Conservation (phyloP, 2,797 vertebrate species). For the Pogoniulus pusillus region DNA sequence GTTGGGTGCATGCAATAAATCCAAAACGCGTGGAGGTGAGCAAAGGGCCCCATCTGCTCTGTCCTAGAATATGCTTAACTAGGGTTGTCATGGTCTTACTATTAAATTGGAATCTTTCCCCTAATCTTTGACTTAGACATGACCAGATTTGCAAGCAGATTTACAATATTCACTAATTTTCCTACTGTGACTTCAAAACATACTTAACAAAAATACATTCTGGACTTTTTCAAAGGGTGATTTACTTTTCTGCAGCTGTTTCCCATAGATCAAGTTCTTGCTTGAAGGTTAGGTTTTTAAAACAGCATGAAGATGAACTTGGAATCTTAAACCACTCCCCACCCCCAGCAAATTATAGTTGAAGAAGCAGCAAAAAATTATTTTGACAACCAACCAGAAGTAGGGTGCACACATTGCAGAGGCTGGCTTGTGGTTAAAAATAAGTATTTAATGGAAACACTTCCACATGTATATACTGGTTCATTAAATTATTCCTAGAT, state of each 20-base stretch:
- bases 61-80: slow-evolving; percentile 71
- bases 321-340: slow-evolving; percentile 33
- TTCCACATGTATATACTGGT: slow-evolving; percentile 53
- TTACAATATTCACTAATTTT: slow-evolving; percentile 80
- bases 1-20: slow-evolving; percentile 75
- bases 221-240: slow-evolving; percentile 71
- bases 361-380: slow-evolving; percentile 62
- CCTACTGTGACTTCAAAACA: slow-evolving; percentile 76
- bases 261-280: slow-evolving; percentile 74
- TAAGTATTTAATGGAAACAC: slow-evolving; percentile 50
- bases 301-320: slow-evolving; percentile 70
- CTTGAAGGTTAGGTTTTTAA: slow-evolving; percentile 68
- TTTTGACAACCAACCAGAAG: slow-evolving; percentile 66
- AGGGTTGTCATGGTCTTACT: slow-evolving; percentile 72
- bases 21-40: slow-evolving; percentile 56
- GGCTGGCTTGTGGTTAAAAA: slow-evolving; percentile 48
- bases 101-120: slow-evolving; percentile 74
- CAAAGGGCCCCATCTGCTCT: slow-evolving; percentile 62
- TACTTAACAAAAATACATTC: slow-evolving; percentile 57
- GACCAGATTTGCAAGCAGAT: slow-evolving; percentile 77
- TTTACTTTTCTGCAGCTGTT: slow-evolving; percentile 79
- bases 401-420: slow-evolving; percentile 34
- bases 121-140: slow-evolving; percentile 73
- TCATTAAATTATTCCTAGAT: slow-evolving; percentile 64
- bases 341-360: slow-evolving; percentile 62